Percentiles rank a stretch among this genome's conserved stretches.
Evolutionary conservation across 2,113 vertebrate genomes (phyloP).

Genomic region (Micromys minutus): DNA sequence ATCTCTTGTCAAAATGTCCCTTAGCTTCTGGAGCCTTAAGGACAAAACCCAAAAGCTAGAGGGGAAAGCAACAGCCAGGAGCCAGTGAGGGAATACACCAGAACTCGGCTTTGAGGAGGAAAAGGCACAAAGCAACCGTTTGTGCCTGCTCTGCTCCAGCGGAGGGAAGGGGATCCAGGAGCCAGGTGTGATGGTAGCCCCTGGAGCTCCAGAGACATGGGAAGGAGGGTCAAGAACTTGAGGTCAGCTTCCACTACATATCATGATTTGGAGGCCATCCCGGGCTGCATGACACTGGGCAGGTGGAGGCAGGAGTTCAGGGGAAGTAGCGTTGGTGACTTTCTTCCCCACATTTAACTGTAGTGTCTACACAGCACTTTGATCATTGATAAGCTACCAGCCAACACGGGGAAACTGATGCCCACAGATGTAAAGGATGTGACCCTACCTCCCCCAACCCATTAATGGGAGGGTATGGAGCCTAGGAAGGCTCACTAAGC

Average conservation of each 20-base stretch:
- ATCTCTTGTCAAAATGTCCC: not conserved
- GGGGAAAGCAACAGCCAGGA: not conserved
- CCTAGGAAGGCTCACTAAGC: not conserved
- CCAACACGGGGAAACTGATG: not conserved
- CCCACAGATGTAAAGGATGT: not conserved
- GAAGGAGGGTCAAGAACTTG: not conserved
- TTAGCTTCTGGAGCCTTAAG: not conserved
- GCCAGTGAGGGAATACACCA: not conserved
- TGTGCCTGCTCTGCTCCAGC: not conserved
- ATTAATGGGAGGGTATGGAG: not conserved
- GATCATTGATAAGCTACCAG: not conserved
- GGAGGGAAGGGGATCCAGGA: not conserved
- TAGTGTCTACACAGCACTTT: accelerated
- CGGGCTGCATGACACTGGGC: not conserved
- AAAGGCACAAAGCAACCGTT: not conserved
- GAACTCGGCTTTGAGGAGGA: not conserved
- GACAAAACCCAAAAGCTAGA: not conserved
- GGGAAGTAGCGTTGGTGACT: not conserved
- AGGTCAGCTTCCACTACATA: not conserved
- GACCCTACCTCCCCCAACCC: not conserved
- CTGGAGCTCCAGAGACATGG: not conserved
- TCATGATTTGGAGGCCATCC: not conserved
- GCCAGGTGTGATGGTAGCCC: no score
- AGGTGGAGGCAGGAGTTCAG: not conserved
- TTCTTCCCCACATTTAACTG: not conserved